A percentile compares a stretch with the other conserved stretches of the same genome.
Evolutionary conservation across 2,888 invertebrate species (phyloP).

Genomic region (Lamproptera curius): DNA sequence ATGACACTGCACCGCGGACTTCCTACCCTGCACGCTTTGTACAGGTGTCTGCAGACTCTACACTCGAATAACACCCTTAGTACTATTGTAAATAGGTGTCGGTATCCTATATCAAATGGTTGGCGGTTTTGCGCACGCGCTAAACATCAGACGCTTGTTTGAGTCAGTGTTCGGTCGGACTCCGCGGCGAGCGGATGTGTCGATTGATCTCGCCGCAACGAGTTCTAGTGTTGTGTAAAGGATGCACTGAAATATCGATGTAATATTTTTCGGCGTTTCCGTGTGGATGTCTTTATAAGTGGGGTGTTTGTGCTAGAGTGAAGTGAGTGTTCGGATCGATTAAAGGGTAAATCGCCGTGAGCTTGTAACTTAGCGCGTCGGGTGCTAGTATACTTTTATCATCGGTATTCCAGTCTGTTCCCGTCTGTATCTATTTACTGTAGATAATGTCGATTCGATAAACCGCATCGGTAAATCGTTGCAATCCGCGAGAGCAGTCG

Average conservation of each 20-base stretch:
- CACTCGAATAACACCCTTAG: constrained; percentile 30
- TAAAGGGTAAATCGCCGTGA: background rate
- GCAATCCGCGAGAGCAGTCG: too few relatives aligned
- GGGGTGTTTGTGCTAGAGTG: background rate
- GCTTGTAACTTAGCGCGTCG: constrained; percentile 17
- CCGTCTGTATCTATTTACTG: too few relatives aligned
- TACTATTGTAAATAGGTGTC: constrained; percentile 22
- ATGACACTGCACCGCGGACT: constrained; percentile 74
- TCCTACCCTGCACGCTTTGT: constrained; percentile 61
- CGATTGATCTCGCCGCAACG: constrained; percentile 13
- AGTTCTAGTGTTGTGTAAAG: constrained; percentile 50
- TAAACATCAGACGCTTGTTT: constrained; percentile 32
- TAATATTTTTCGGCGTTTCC: constrained; percentile 6
- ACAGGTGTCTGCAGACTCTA: constrained; percentile 59
- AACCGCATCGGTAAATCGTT: too few relatives aligned
- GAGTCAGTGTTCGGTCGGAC: constrained; percentile 49
- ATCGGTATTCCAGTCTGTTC: too few relatives aligned
- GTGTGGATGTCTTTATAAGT: background rate
- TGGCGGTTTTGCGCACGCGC: constrained; percentile 38
- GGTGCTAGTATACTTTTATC: too few relatives aligned
- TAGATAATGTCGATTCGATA: too few relatives aligned
- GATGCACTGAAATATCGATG: constrained; percentile 36
- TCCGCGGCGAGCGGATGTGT: constrained; percentile 37
- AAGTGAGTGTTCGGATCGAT: constrained; percentile 1
- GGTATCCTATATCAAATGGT: constrained; percentile 35